phyloP scores from a whole-genome alignment of 2,797 vertebrate genomes.

The Lithobates sylvaticus region DNA sequence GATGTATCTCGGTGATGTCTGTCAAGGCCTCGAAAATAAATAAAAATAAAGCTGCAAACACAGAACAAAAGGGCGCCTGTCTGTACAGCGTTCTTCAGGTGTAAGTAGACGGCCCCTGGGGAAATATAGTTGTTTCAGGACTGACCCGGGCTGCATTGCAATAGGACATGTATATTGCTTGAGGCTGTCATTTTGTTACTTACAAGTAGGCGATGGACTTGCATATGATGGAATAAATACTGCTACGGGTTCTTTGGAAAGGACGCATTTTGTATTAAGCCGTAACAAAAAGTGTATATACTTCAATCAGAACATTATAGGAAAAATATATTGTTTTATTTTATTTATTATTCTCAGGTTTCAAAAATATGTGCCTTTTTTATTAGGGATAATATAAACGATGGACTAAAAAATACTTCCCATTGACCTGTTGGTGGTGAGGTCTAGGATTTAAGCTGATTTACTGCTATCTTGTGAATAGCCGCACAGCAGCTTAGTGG shows the following conservation, averaged over 20 bases:
- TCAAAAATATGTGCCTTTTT: too few relatives aligned
- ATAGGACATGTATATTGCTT: conserved; percentile 40
- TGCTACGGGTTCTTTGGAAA: conserved; percentile 39
- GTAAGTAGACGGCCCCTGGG: conserved; percentile 34
- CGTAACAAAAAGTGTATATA: too few relatives aligned
- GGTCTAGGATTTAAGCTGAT: too few relatives aligned
- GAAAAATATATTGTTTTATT: too few relatives aligned
- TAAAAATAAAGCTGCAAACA: not conserved
- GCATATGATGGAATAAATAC: conserved; percentile 4
- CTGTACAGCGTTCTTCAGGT: conserved; percentile 5
- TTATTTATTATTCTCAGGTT: too few relatives aligned
- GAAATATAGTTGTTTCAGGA: conserved; percentile 55
- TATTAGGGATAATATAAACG: too few relatives aligned
- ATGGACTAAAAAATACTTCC: too few relatives aligned
- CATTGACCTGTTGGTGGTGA: too few relatives aligned
- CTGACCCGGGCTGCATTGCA: conserved; percentile 23
- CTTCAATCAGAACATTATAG: too few relatives aligned
- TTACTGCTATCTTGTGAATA: too few relatives aligned
- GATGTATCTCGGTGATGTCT: conserved; percentile 25
- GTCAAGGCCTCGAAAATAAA: conserved; percentile 42
- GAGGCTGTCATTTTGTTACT: conserved; percentile 27
- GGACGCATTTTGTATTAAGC: not conserved
- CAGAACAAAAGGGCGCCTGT: conserved; percentile 35
- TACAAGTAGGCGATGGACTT: not conserved
- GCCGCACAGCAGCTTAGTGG: too few relatives aligned